Conservation (phyloP, 2,113 vertebrate species). For the Rutilus rutilus region DNA sequence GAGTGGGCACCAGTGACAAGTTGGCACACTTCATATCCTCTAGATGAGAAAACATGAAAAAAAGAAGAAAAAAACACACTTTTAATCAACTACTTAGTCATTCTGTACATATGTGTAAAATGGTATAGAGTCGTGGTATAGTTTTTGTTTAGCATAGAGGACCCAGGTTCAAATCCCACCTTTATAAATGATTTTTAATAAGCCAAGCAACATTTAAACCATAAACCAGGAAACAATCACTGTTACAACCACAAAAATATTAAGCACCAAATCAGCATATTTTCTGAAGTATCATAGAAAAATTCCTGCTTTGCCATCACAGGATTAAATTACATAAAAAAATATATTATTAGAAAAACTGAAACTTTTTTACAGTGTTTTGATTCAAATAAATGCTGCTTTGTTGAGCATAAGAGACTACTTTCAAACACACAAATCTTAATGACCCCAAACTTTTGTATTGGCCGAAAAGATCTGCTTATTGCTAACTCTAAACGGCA, state of each 20-base stretch:
- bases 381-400: neutral
- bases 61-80: neutral
- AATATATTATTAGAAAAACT: too few relatives aligned
- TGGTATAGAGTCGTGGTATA: neutral
- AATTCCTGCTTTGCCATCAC: too few relatives aligned
- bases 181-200: neutral
- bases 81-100: neutral
- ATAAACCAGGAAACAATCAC: too few relatives aligned
- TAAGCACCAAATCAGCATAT: neutral
- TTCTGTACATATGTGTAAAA: neutral
- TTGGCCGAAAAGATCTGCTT: neutral
- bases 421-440: neutral
- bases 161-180: neutral
- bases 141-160: neutral
- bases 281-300: neutral
- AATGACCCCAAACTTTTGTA: neutral
- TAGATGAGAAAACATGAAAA: neutral
- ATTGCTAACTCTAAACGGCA: neutral
- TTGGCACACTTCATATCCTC: neutral
- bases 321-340: neutral
- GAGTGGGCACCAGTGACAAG: neutral
- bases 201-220: neutral
- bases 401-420: neutral
- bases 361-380: neutral
- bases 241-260: too few relatives aligned